Evolutionary conservation across 2,113 vertebrate genomes (phyloP).

Genomic region (Benitochromis conjunctus): DNA sequence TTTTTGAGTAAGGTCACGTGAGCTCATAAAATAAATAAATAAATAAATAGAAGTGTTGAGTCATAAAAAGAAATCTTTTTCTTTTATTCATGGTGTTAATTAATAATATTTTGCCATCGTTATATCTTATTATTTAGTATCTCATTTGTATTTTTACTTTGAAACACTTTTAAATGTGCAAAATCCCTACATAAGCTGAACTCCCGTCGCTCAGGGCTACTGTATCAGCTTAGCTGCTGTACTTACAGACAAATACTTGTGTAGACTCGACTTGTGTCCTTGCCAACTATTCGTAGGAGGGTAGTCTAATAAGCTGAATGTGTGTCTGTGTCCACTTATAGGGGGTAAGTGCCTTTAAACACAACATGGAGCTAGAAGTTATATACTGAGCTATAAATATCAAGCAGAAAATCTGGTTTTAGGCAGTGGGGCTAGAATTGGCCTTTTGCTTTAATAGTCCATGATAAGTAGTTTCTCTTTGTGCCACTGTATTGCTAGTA

Average conservation of each 20-base stretch:
- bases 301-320: background rate
- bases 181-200: background rate
- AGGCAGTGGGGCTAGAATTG: background rate
- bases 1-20: background rate
- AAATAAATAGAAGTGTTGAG: background rate
- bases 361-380: background rate
- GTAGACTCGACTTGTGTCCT: background rate
- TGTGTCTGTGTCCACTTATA: background rate
- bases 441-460: background rate
- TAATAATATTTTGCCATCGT: background rate
- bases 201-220: background rate
- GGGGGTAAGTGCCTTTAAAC: background rate
- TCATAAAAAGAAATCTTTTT: background rate
- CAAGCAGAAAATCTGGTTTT: background rate
- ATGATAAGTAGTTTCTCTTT: background rate
- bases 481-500: no score
- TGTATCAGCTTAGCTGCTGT: background rate
- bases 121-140: background rate
- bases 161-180: background rate
- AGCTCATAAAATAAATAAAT: background rate
- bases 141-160: background rate
- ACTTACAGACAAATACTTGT: background rate
- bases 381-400: background rate
- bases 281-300: conserved; percentile 23
- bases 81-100: background rate